Evolutionary conservation across 2,888 invertebrate genomes (phyloP).

Genomic region (Pecten maximus): DNA sequence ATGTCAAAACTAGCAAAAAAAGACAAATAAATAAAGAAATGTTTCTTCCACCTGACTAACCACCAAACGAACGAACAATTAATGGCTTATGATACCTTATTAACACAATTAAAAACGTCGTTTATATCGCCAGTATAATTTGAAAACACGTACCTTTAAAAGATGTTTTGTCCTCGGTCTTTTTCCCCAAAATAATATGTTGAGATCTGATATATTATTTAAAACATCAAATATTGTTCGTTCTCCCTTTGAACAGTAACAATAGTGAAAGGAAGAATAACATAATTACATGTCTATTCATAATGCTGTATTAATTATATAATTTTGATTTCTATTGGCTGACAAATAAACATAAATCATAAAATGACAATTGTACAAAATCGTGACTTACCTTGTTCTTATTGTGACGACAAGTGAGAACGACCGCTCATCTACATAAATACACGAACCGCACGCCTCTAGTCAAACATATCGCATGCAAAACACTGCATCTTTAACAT

Average conservation of each 20-base stretch:
- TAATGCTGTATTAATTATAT: background rate
- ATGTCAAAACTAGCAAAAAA: too few species aligned
- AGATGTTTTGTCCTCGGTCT: background rate
- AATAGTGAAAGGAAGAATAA: background rate
- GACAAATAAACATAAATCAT: constrained; percentile 24
- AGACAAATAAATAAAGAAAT: too few species aligned
- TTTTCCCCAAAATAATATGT: background rate
- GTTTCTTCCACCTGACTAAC: too few species aligned
- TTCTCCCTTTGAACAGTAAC: background rate
- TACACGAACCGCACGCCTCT: background rate
- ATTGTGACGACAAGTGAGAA: background rate
- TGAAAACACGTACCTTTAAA: background rate
- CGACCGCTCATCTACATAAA: background rate
- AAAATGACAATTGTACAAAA: constrained; percentile 8
- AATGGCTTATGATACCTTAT: too few species aligned
- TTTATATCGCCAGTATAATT: too few species aligned
- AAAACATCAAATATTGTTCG: background rate
- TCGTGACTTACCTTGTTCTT: background rate
- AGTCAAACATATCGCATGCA: background rate
- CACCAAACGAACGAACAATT: too few species aligned
- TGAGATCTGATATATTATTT: background rate
- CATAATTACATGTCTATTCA: background rate
- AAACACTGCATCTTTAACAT: background rate
- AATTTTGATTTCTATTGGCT: background rate
- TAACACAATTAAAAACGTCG: too few species aligned